phyloP scores from a whole-genome alignment of 1,140 invertebrate species.

The Agraylea sexmaculata region DNA sequence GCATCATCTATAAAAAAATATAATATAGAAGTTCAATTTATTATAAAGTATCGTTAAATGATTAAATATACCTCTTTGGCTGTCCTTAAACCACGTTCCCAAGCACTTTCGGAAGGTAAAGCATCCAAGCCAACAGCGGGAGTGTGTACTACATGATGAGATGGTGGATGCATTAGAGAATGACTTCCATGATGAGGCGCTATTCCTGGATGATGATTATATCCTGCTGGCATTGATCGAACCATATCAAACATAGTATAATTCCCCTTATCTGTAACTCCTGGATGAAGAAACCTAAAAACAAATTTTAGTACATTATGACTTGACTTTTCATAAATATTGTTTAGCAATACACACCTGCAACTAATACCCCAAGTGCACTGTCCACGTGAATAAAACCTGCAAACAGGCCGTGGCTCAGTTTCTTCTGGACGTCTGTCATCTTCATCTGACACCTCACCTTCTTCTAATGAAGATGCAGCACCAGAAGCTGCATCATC shows the following conservation, averaged over 20 bases:
- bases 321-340: not conserved
- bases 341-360: slow-evolving; percentile 36
- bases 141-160: slow-evolving; percentile 32
- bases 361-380: slow-evolving; percentile 95
- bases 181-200: slow-evolving; percentile 18
- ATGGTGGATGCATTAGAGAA: slow-evolving; percentile 26
- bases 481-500: slow-evolving; percentile 34
- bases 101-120: slow-evolving; percentile 60
- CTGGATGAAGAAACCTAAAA: slow-evolving; percentile 80
- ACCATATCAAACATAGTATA: slow-evolving; percentile 90
- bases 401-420: slow-evolving; percentile 74
- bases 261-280: slow-evolving; percentile 90
- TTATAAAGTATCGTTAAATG: not conserved
- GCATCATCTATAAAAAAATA: slow-evolving; percentile 17
- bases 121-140: slow-evolving; percentile 34
- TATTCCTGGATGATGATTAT: slow-evolving; percentile 25
- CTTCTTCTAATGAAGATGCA: slow-evolving; percentile 60
- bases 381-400: slow-evolving; percentile 85
- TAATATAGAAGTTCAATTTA: not conserved
- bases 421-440: slow-evolving; percentile 69
- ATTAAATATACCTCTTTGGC: slow-evolving; percentile 70
- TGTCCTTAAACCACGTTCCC: slow-evolving; percentile 76
- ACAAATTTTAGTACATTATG: slow-evolving; percentile 5
- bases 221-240: slow-evolving; percentile 55
- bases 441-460: slow-evolving; percentile 79